These are phyloP conservation scores for Actenoides hombroni DNA, from an alignment of 2,113 vertebrate genomes.

Conservation along the genomic window DNA sequence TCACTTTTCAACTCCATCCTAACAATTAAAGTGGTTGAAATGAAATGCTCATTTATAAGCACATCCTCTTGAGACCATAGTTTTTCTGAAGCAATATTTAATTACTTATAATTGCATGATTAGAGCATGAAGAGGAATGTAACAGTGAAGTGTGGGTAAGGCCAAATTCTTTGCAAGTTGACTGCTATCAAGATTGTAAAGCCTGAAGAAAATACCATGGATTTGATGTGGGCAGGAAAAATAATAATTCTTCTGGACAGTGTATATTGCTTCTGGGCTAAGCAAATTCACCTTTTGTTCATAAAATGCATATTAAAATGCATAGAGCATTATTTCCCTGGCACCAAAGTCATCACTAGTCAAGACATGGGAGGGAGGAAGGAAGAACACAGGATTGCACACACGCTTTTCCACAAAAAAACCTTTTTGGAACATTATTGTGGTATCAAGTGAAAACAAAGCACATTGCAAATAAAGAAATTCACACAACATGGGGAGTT, in stretches of 20 bases:
- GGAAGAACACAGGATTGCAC: neutral
- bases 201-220: neutral
- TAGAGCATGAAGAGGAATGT: neutral
- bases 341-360: neutral
- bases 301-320: neutral
- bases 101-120: slow-evolving; percentile 22
- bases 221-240: neutral
- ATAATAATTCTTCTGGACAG: neutral
- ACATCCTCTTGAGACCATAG: neutral
- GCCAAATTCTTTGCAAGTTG: neutral
- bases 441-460: neutral
- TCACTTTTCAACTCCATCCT: neutral
- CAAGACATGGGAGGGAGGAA: neutral
- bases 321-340: neutral
- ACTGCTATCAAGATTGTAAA: neutral
- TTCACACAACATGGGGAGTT: neutral
- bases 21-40: neutral
- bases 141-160: neutral
- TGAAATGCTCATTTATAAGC: neutral
- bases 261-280: neutral
- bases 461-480: neutral
- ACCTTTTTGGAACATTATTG: neutral
- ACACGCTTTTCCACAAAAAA: accelerated
- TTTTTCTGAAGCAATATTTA: slow-evolving; percentile 2
- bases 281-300: neutral